Evolutionary conservation across 2,113 vertebrate genomes (phyloP).

Genomic region (Sclerurus mexicanus): DNA sequence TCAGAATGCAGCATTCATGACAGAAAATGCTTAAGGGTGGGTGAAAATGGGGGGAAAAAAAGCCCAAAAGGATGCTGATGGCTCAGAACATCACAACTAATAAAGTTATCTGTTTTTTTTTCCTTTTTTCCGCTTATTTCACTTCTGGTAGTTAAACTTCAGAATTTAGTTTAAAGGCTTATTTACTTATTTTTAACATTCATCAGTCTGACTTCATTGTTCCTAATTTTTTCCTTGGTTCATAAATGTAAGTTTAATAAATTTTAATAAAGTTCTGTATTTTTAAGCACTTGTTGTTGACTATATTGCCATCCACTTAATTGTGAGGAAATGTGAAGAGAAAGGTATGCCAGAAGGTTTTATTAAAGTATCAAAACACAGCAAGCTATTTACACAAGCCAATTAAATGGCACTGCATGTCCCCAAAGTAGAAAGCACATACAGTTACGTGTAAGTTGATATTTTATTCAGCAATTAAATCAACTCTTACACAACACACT

Average conservation of each 20-base stretch:
- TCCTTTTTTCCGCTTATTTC: not conserved
- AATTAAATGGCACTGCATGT: slow-evolving; percentile 18
- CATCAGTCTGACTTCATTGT: not conserved
- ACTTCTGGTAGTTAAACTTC: not conserved
- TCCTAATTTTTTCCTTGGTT: not conserved
- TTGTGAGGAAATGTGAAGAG: slow-evolving; percentile 19
- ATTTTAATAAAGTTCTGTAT: not conserved
- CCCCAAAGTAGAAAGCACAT: not conserved
- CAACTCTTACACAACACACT: not conserved
- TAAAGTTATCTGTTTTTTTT: not conserved
- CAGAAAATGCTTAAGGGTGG: not conserved
- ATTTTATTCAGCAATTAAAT: slow-evolving; percentile 34
- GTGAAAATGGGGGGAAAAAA: not conserved
- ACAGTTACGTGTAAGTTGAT: not conserved
- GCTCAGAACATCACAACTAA: not conserved
- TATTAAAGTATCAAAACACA: slow-evolving; percentile 20
- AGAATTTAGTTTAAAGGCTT: not conserved
- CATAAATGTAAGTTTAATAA: not conserved
- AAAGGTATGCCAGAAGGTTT: slow-evolving; percentile 17
- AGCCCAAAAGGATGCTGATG: not conserved
- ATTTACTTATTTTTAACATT: not conserved
- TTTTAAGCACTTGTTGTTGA: not conserved
- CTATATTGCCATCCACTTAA: not conserved
- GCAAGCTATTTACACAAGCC: not conserved
- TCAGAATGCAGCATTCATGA: not conserved